Evolutionary conservation across 2,888 invertebrate genomes (phyloP).

Genomic region (Poecilus cupreus): DNA sequence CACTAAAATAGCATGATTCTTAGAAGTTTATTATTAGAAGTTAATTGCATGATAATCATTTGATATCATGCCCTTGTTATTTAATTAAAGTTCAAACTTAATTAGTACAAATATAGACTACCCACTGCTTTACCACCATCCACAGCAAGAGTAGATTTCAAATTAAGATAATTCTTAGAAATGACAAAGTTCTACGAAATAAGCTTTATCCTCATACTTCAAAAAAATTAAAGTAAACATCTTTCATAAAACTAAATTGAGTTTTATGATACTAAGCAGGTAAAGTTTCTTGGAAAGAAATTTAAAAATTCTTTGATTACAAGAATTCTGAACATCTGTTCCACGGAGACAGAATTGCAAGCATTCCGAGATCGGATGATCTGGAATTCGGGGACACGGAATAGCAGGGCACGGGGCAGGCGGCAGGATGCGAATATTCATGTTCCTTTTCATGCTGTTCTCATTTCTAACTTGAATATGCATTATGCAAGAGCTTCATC

Average conservation of each 20-base stretch:
- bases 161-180: neutral
- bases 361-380: slow-evolving; percentile 6
- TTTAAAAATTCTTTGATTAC: neutral
- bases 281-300: neutral
- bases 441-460: slow-evolving; percentile 16
- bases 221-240: neutral
- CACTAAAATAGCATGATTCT: too few species aligned
- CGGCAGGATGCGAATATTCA: slow-evolving; percentile 13
- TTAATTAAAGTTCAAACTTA: too few species aligned
- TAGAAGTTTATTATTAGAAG: too few species aligned
- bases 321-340: neutral
- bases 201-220: neutral
- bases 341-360: neutral
- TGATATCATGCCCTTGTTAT: too few species aligned
- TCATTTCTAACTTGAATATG: slow-evolving; percentile 23
- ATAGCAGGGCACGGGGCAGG: neutral
- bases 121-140: too few species aligned
- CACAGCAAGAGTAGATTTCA: too few species aligned
- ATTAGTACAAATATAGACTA: too few species aligned
- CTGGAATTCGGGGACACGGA: slow-evolving; percentile 2
- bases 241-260: too few species aligned
- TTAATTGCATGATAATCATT: too few species aligned
- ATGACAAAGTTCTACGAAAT: neutral
- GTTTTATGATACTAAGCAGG: too few species aligned
- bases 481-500: slow-evolving; percentile 29